Evolutionary conservation across 2,888 invertebrate species (phyloP).

Genomic region (Tenthredo livida): DNA sequence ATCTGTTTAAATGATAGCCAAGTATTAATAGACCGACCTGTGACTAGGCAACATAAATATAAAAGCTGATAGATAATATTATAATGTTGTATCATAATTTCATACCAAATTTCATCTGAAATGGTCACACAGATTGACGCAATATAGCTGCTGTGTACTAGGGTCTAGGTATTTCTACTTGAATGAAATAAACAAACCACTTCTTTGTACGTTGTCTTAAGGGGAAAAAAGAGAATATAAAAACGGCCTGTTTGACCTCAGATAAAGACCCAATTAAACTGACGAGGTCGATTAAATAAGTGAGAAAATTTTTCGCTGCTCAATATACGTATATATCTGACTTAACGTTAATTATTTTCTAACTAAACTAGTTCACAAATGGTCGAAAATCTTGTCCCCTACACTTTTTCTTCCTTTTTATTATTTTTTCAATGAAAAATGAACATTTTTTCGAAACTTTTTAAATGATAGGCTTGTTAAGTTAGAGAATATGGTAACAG

Average conservation of each 20-base stretch:
- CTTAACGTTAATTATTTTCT: background rate
- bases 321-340: background rate
- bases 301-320: slow-evolving; percentile 61
- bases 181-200: slow-evolving; percentile 61
- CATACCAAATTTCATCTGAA: background rate
- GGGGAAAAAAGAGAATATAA: slow-evolving; percentile 61
- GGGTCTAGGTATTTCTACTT: slow-evolving; percentile 53
- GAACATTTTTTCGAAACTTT: too few relatives aligned
- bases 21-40: background rate
- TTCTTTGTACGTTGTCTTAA: slow-evolving; percentile 60
- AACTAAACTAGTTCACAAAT: background rate
- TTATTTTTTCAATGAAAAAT: background rate
- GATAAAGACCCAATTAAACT: slow-evolving; percentile 71
- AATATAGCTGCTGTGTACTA: background rate
- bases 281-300: slow-evolving; percentile 69
- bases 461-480: background rate
- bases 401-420: background rate
- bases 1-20: background rate
- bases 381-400: background rate
- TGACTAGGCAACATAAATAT: background rate
- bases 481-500: slow-evolving; percentile 42
- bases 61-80: background rate
- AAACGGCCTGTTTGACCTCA: slow-evolving; percentile 63
- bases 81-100: background rate
- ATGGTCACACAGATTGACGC: background rate